These are phyloP conservation scores for Hirundichthys speculiger DNA, from an alignment of 2,113 vertebrate species.

Conservation along the genomic window DNA sequence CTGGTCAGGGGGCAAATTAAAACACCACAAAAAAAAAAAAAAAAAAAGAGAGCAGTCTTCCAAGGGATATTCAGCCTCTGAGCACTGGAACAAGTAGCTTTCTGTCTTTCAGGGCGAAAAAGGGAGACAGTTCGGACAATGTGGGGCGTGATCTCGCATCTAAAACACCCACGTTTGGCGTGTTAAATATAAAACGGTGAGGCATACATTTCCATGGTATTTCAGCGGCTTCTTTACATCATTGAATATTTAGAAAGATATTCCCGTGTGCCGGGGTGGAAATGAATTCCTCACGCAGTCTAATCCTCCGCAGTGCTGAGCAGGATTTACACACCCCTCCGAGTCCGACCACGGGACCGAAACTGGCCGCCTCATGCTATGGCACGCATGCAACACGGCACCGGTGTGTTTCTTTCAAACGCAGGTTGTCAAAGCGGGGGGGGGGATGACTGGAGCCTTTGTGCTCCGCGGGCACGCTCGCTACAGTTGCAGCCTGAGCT, in stretches of 20 bases:
- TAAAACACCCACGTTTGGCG: no score
- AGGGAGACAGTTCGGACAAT: no score
- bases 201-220: no score
- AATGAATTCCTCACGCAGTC: not conserved
- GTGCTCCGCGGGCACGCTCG: conserved; percentile 19
- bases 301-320: no score
- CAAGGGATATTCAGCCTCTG: conserved; percentile 33
- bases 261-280: not conserved
- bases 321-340: not conserved
- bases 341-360: not conserved
- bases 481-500: conserved; percentile 13
- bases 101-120: conserved; percentile 23
- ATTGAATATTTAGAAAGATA: not conserved
- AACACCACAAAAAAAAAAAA: conserved; percentile 35
- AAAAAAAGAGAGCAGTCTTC: conserved; percentile 52
- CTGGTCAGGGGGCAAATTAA: conserved; percentile 70
- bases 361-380: not conserved
- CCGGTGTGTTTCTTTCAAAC: conserved; percentile 27
- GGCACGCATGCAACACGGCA: conserved; percentile 7
- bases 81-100: conserved; percentile 4
- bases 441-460: conserved; percentile 27
- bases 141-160: no score
- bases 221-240: not conserved
- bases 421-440: conserved; percentile 5
- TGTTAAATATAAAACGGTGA: no score